Base-by-base conservation (phyloP, 2,888 invertebrate species). In the Scaptomyza reducta region DNA sequence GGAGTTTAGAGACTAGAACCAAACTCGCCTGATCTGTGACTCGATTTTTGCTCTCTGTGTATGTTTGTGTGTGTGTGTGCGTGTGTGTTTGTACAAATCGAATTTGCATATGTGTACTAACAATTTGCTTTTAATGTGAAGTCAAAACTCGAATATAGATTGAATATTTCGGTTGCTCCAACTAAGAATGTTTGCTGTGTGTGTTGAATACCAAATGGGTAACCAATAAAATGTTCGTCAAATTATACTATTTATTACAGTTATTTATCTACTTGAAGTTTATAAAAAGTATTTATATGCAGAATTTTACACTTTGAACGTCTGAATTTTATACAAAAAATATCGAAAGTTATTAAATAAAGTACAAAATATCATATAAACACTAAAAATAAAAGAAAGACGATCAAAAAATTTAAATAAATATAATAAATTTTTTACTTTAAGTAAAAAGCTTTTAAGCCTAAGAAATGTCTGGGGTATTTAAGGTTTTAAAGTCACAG, bases 71-170 rank as follows among this genome's bases (percentile, higher is more conserved):
- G 29, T 11, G 10, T 35, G 53, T 49, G 45, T 45, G 45, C 41
- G 47, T 60, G 41, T 65, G 53, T 61, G 53, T 56, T 49, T 55
- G 42, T 58, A 53, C 56, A 50, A 65, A 59, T 76, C 54, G 74
- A 83, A 77, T 81, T 80, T 77, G 68, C 83, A 77, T 77, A 77
- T 72, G 66, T 77, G 55, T 77, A 71, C 69, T 86, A 86, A 79
- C 79, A 81, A 72, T 79, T 82, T 82, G 59, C 51, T 77, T 46
- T 31, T 31, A 63, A 57, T 40, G 40, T 72, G 51, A 60, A 56
- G 46, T 56, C 61, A 33, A 67, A 66, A 69, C 64, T 66, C 65
- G 69, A 63, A 83, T 74, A 59, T 57, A 76, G 54, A 74, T 76
- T 76, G 76, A 49, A 46, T 57, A 71, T 61, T 74, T 65, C 41